Conservation (phyloP, 2,888 invertebrate species). For the Hemaris fuciformis region DNA sequence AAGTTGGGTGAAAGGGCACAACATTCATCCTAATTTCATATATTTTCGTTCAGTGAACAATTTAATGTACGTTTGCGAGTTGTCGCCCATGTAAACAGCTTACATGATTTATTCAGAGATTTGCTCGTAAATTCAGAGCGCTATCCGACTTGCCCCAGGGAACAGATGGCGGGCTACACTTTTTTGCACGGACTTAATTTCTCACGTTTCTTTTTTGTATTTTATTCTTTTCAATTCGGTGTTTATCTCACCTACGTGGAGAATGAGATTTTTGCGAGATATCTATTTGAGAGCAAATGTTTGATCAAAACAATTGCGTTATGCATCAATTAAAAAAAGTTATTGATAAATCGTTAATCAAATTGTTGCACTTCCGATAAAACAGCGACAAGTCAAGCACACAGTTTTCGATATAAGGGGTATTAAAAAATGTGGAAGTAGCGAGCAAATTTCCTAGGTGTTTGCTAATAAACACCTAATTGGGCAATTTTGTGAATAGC, state of each 20-base stretch:
- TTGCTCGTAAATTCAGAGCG: constrained; percentile 49
- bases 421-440: constrained; percentile 15
- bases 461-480: constrained; percentile 41
- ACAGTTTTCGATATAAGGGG: no score
- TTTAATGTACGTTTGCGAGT: neutral
- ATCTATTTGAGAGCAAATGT: no score
- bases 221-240: neutral
- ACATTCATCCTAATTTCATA: neutral
- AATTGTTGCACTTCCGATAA: neutral
- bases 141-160: constrained; percentile 37
- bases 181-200: constrained; percentile 48
- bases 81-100: constrained; percentile 28
- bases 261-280: no score
- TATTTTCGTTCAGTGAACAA: neutral
- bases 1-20: no score
- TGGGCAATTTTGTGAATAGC: constrained; percentile 46
- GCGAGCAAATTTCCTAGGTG: constrained; percentile 26
- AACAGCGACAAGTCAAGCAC: neutral
- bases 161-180: constrained; percentile 60
- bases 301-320: no score
- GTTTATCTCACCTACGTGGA: neutral
- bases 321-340: no score
- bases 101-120: constrained; percentile 57
- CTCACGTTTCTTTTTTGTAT: constrained; percentile 43
- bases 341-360: neutral